phyloP scores from a whole-genome alignment of 2,888 invertebrate species.

The Drosophila trichaetosa region DNA sequence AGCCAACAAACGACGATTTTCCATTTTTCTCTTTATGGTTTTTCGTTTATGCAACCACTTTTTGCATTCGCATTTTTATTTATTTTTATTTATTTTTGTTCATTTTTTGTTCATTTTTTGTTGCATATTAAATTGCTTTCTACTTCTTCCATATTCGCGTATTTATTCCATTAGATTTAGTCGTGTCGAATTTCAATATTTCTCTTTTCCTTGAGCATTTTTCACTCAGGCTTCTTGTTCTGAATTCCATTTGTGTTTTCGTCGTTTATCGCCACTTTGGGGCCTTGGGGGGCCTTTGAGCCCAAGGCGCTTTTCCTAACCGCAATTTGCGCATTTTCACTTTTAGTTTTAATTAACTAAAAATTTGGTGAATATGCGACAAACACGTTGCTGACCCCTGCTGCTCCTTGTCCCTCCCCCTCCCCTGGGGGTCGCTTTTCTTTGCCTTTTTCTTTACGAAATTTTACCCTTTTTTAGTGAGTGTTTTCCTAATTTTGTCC shows the following conservation, averaged over 20 bases:
- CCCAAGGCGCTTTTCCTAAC: slow-evolving; percentile 69
- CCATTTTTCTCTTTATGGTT: slow-evolving; percentile 26
- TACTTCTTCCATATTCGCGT: slow-evolving; percentile 15
- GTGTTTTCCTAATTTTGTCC: neutral
- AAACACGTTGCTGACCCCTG: neutral
- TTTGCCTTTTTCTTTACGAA: slow-evolving; percentile 32
- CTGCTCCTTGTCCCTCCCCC: neutral
- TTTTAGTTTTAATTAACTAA: slow-evolving; percentile 80
- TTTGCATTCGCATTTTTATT: slow-evolving; percentile 41
- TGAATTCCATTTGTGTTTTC: slow-evolving; percentile 29
- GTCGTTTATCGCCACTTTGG: slow-evolving; percentile 50
- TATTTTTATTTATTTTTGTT: slow-evolving; percentile 30
- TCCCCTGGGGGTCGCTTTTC: slow-evolving; percentile 29
- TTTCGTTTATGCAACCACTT: neutral
- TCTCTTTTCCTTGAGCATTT: slow-evolving; percentile 14
- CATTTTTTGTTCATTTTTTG: slow-evolving; percentile 9
- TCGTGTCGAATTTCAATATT: slow-evolving; percentile 43
- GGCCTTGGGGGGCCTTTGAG: neutral
- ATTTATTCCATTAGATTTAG: slow-evolving; percentile 36
- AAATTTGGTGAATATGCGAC: slow-evolving; percentile 53
- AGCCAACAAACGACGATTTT: slow-evolving; percentile 27
- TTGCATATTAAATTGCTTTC: slow-evolving; percentile 70
- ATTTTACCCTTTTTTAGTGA: neutral
- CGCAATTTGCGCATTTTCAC: slow-evolving; percentile 77
- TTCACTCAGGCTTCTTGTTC: slow-evolving; percentile 7